These are phyloP conservation scores for Agelas oroides DNA, from an alignment of 37 sponge, comb jelly and placozoan species.

Conservation along the genomic window DNA sequence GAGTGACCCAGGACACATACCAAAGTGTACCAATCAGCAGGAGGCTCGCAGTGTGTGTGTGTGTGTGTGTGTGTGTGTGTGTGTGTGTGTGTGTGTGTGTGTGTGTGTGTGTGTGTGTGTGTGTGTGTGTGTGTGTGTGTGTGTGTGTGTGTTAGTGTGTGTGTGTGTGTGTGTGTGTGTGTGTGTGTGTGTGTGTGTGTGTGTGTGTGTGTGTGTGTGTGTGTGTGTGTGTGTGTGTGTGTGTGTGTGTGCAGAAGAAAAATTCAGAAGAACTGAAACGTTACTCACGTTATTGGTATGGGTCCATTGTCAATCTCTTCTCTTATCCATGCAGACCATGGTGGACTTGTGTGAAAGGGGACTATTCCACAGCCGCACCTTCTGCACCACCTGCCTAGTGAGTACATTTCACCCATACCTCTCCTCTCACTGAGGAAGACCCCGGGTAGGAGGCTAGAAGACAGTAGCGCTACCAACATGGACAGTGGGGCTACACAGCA, in stretches of 20 bases:
- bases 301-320: background rate
- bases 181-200: too few species aligned
- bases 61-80: background rate
- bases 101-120: background rate
- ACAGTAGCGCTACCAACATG: too few species aligned
- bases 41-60: conserved; percentile 56
- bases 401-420: background rate
- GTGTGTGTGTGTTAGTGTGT: conserved; percentile 27
- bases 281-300: too few species aligned
- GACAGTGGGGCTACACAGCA: too few species aligned
- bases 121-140: too few species aligned
- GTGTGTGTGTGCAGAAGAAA: too few species aligned
- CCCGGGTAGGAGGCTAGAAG: too few species aligned
- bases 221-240: too few species aligned
- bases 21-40: background rate
- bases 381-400: conserved; percentile 90
- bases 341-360: conserved; percentile 78
- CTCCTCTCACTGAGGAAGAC: too few species aligned
- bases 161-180: too few species aligned
- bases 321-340: conserved; percentile 42
- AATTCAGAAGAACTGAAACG: too few species aligned
- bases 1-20: conserved; percentile 82
- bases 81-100: background rate
- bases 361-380: conserved; percentile 49
- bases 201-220: too few species aligned